Percentiles rank a stretch among this genome's conserved stretches.
phyloP scores from a whole-genome alignment of 2,888 invertebrate species.

The Entomobrya multifasciata region DNA sequence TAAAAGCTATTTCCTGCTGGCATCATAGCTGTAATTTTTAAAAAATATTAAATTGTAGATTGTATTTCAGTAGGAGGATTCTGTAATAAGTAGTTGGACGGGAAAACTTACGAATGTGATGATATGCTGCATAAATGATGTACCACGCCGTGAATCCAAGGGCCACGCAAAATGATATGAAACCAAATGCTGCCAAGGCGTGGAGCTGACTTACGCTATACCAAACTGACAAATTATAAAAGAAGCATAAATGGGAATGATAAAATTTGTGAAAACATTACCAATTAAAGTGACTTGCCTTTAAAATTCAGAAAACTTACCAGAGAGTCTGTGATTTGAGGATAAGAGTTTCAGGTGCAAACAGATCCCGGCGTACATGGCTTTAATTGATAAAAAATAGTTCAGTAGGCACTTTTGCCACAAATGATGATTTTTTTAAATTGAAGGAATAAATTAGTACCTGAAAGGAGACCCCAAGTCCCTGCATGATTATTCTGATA shows the following conservation, averaged over 20 bases:
- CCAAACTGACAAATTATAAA: conserved; percentile 73
- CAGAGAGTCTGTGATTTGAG: conserved; percentile 75
- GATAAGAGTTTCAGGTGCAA: conserved; percentile 77
- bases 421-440: conserved; percentile 5
- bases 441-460: conserved; percentile 54
- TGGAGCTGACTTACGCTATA: conserved; percentile 76
- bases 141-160: conserved; percentile 79
- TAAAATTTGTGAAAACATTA: neutral
- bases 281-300: neutral
- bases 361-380: conserved; percentile 77
- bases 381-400: conserved; percentile 69
- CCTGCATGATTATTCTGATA: conserved; percentile 78
- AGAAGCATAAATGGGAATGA: no score
- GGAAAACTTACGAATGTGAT: conserved; percentile 79
- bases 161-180: conserved; percentile 76
- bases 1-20: conserved; percentile 78
- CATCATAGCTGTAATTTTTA: conserved; percentile 76
- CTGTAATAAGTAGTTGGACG: no score
- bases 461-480: conserved; percentile 78
- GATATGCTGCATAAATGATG: conserved; percentile 79
- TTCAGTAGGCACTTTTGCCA: neutral
- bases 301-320: conserved; percentile 54
- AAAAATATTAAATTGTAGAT: neutral
- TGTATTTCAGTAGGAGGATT: neutral
- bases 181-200: conserved; percentile 75